phyloP scores from a whole-genome alignment of 1,140 invertebrate species.

The Amphibalanus amphitrite region DNA sequence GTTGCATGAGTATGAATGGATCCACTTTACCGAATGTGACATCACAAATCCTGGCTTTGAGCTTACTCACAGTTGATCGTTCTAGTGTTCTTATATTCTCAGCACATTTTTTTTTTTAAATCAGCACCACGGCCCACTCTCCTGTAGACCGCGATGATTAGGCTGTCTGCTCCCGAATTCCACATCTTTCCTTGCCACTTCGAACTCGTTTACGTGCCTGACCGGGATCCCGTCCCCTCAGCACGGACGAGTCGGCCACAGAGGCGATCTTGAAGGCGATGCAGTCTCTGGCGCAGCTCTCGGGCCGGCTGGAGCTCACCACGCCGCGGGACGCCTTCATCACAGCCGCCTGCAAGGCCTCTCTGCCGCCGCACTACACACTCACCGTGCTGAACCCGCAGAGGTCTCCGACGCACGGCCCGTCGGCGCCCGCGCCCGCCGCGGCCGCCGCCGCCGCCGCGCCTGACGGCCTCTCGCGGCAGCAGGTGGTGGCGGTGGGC shows the following conservation, averaged over 20 bases:
- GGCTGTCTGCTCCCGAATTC: too few species aligned
- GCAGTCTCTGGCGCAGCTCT: conserved; percentile 64
- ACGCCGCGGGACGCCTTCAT: conserved; percentile 78
- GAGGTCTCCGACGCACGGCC: conserved; percentile 24
- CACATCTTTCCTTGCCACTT: too few species aligned
- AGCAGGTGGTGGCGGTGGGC: conserved; percentile 86
- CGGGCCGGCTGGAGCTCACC: conserved; percentile 50
- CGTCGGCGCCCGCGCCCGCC: conserved; percentile 18
- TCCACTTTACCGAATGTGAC: too few species aligned
- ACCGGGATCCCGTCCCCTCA: not conserved
- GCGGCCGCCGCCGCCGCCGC: conserved; percentile 6
- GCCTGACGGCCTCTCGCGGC: conserved; percentile 45
- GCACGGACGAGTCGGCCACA: conserved; percentile 74
- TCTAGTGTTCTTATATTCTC: too few species aligned
- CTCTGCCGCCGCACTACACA: conserved; percentile 86
- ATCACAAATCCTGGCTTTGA: too few species aligned
- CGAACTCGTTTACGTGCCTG: too few species aligned
- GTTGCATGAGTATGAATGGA: too few species aligned
- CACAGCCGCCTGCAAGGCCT: conserved; percentile 81
- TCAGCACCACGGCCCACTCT: too few species aligned
- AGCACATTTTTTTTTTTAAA: too few species aligned
- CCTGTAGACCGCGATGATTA: too few species aligned
- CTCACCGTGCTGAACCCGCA: conserved; percentile 55
- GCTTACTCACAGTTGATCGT: too few species aligned
- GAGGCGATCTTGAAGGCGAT: conserved; percentile 81